Base-by-base conservation (phyloP, 2,113 vertebrate species). In the Chinchilla lanigera region DNA sequence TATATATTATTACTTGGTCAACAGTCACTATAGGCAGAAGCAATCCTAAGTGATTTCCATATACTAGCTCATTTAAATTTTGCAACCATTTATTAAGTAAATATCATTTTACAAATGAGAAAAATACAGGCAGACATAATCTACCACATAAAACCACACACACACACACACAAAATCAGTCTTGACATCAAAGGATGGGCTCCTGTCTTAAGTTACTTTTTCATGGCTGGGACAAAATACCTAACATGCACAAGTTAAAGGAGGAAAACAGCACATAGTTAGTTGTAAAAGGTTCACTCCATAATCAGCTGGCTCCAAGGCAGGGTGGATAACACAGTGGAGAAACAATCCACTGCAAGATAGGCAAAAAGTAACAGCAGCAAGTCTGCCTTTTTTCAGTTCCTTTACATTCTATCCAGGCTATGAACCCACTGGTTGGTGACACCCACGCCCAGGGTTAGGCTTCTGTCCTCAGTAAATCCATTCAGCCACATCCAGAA, bases 21-120 rank as follows among this genome's bases (percentile, higher is more conserved):
- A 35, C 35, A 28, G 10, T 63, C n/a, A 5, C 9, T 67, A 52
- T 3, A 77, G 75, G 33, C 60, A 95, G 52, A 33, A 87, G 41
- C 52, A 67, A 71, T 78, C 12, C 56, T 82, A 60, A 95, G 35
- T 50, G n/a, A 13, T 82, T 80, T 80, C 5, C 13, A 61, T 26
- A 3, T 65, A 78, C 65, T 65, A 89, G 17, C 19, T 54, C 58
- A 84, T 35, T 90, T 93, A 77, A 94, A 78, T 82, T 58, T 41
- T 41, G 69, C 35, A 86, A 86, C 4, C 30, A 86, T 38, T 41
- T 58, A 54, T 52, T 63, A 84, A 82, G 28, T 75, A 94, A 69
- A 94, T 38, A 89, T 77, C 38, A 93, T 60, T 94, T 96, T 81
- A 60, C 89, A 81, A 65, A 86, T 24, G 73, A 94, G 75, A 73